Conservation (phyloP, 2,113 vertebrate genomes). For the Chloropsis cyanopogon region DNA sequence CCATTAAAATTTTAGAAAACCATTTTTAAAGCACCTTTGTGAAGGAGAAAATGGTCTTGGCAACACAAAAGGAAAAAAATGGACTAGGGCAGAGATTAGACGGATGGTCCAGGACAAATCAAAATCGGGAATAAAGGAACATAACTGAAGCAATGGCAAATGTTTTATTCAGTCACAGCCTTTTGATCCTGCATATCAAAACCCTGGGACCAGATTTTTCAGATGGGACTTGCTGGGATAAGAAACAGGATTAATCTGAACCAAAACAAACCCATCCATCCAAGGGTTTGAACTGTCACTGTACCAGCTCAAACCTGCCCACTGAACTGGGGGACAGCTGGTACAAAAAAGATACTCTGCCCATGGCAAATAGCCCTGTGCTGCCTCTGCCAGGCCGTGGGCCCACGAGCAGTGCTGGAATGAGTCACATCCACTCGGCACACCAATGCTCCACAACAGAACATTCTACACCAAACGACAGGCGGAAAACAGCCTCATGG, state of each 20-base stretch:
- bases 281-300: neutral
- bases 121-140: neutral
- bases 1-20: neutral
- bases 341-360: neutral
- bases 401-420: neutral
- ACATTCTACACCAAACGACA: fast-evolving
- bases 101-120: neutral
- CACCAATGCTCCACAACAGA: neutral
- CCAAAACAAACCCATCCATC: neutral
- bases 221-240: neutral
- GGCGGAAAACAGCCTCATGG: neutral
- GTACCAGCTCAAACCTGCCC: neutral
- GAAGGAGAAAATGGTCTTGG: neutral
- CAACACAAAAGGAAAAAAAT: neutral
- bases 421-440: neutral
- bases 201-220: neutral
- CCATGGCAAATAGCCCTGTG: neutral
- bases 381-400: neutral
- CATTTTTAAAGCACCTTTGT: neutral
- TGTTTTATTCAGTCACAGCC: neutral
- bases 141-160: neutral
- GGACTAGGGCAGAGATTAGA: neutral
- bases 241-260: neutral
- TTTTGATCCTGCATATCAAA: neutral
- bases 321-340: neutral